A percentile compares a stretch with the other conserved stretches of the same genome.
phyloP scores from a whole-genome alignment of 2,888 invertebrate species.

The Amiota minor region DNA sequence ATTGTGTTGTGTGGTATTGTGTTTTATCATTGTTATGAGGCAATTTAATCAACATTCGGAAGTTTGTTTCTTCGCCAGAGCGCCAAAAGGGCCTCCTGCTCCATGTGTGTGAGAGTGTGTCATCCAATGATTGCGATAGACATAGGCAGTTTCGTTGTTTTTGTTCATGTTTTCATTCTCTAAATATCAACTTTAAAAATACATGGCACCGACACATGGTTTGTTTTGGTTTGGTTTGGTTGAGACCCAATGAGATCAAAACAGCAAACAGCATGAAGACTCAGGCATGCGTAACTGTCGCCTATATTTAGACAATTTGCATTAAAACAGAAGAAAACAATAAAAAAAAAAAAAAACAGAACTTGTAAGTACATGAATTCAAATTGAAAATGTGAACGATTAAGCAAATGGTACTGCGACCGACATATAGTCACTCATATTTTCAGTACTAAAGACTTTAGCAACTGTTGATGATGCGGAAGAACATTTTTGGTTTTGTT shows the following conservation, averaged over 20 bases:
- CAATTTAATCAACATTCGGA: neutral
- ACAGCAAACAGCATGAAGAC: neutral
- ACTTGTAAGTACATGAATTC: too few species aligned
- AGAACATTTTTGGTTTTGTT: too few species aligned
- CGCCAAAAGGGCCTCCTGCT: too few species aligned
- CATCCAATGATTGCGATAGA: too few species aligned
- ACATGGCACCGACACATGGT: conserved; percentile 46
- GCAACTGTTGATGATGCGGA: too few species aligned
- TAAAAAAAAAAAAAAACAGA: too few species aligned
- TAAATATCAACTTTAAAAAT: conserved; percentile 37
- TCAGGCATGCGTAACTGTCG: conserved; percentile 52
- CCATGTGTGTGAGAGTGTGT: too few species aligned
- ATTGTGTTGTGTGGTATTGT: neutral
- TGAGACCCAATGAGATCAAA: neutral
- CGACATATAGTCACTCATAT: too few species aligned
- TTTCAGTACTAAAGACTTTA: too few species aligned
- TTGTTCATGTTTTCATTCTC: conserved; percentile 27
- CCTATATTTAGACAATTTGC: conserved; percentile 30
- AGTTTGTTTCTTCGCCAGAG: conserved; percentile 13
- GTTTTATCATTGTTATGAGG: neutral
- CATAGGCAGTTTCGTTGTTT: neutral
- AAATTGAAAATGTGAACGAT: too few species aligned
- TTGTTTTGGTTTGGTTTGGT: conserved; percentile 32
- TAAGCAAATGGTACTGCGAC: too few species aligned
- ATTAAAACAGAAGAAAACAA: neutral